These are phyloP conservation scores for Haemorhous mexicanus DNA, from an alignment of 2,113 vertebrate genomes.

Conservation along the genomic window DNA sequence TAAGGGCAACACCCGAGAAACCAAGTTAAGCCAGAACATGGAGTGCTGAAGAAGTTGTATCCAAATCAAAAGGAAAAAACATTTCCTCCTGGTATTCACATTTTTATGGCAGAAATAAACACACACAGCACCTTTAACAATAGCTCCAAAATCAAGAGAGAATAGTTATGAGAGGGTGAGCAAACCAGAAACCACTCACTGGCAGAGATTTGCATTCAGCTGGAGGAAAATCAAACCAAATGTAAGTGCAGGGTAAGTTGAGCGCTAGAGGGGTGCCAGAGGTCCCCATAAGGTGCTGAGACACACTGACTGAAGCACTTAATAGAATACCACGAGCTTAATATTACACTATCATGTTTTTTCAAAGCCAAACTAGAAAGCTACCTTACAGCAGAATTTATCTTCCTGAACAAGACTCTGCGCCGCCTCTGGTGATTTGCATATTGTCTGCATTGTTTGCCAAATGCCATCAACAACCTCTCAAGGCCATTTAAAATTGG, in stretches of 20 bases:
- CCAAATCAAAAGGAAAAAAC: background rate
- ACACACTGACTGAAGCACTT: background rate
- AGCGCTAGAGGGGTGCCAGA: background rate
- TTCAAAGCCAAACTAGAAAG: background rate
- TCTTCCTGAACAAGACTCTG: background rate
- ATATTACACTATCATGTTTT: background rate
- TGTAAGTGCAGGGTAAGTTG: background rate
- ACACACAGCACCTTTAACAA: background rate
- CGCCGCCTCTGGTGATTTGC: background rate
- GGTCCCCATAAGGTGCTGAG: background rate
- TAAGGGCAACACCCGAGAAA: background rate
- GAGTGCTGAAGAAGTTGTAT: background rate
- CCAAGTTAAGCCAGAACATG: background rate
- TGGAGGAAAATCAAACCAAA: background rate
- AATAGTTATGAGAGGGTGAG: background rate
- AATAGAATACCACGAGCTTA: background rate
- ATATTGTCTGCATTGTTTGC: background rate
- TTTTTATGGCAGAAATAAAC: conserved; percentile 17
- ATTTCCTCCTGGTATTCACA: background rate
- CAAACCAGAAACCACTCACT: background rate
- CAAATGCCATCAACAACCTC: conserved; percentile 50
- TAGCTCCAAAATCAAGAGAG: background rate
- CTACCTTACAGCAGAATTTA: background rate
- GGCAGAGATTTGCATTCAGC: background rate
- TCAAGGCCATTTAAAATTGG: conserved; percentile 16